These are phyloP conservation scores for Gopherus flavomarginatus DNA, from an alignment of 2,113 vertebrate genomes.

Conservation along the genomic window DNA sequence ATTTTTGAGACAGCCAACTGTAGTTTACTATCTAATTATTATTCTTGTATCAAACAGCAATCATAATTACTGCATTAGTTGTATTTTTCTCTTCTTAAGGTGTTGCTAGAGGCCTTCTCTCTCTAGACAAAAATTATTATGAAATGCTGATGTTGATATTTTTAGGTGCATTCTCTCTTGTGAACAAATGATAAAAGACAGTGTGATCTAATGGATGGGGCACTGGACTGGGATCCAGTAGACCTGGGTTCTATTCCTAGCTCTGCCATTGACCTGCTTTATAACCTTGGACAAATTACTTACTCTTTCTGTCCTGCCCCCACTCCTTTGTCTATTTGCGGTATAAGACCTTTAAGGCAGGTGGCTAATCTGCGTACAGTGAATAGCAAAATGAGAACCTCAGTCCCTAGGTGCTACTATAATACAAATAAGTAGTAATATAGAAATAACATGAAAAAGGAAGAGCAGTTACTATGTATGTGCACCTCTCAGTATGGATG, in stretches of 20 bases:
- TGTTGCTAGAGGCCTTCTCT: neutral
- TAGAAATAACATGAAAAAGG: neutral
- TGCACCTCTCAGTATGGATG: neutral
- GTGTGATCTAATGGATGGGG: neutral
- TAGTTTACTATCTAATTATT: neutral
- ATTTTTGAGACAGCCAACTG: neutral
- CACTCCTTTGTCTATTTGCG: neutral
- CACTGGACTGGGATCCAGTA: neutral
- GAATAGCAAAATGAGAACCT: neutral
- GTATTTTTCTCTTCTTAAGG: neutral
- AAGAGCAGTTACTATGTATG: neutral
- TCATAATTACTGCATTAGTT: neutral
- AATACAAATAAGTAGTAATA: neutral
- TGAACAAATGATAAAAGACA: neutral
- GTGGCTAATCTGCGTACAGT: neutral
- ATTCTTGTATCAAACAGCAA: neutral
- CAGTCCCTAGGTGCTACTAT: neutral
- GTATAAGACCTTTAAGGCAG: neutral
- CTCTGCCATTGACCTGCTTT: neutral
- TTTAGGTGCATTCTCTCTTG: neutral
- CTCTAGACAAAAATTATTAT: neutral
- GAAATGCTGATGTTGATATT: neutral
- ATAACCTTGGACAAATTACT: rapidly evolving
- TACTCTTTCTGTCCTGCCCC: neutral
- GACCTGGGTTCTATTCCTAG: neutral